Evolutionary conservation across 2,888 invertebrate genomes (phyloP), one percentile per base, ranked within the genome.

Genomic region (Dryobotodes eremita): DNA sequence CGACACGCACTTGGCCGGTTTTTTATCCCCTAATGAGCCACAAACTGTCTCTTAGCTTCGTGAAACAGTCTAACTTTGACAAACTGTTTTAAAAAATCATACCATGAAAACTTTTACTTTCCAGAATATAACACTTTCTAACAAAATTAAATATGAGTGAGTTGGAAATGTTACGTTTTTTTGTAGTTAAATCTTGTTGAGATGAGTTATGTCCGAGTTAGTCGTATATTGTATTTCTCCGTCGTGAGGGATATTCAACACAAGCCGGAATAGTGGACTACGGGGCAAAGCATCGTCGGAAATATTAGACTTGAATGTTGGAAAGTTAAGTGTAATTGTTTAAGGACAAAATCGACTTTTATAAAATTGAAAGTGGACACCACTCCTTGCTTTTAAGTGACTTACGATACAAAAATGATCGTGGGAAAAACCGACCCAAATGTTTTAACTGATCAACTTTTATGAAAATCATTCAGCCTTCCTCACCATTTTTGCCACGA

Each of bases 141-240:
- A 71, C 71, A 20, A 79, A 85, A 85, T 82, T 76, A 82, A 82
- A 74, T 76, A 78, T 84, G 68, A 71, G 26, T 3, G 46, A 71
- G 78, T 70, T 68, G 73, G 59, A 46, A 82, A 62, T 59, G 55
- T 64, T 31, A 76, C n/a, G 64, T 46, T 66, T 79, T 78, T 84
- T 79, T 84, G 57, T 75, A 75, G 75, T 78, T 66, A 78, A 84
- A 84, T 74, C 64, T 77, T 85, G 82, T 75, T 85, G 76, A 79
- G 76, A 26, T 68, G 75, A 82, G 79, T 75, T 82, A 85, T 79
- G 66, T 81, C 46, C 46, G 46, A 61, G 31, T 61, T 17, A 31
- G 85, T 85, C 17, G 42, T 13, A 65, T 74, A 76, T 79, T 62
- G 74, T 85, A 85, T 85, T 71, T 75, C 48, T 55, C 48, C 61